phyloP scores from a whole-genome alignment of 2,113 vertebrate species.

The Prolemur simus region DNA sequence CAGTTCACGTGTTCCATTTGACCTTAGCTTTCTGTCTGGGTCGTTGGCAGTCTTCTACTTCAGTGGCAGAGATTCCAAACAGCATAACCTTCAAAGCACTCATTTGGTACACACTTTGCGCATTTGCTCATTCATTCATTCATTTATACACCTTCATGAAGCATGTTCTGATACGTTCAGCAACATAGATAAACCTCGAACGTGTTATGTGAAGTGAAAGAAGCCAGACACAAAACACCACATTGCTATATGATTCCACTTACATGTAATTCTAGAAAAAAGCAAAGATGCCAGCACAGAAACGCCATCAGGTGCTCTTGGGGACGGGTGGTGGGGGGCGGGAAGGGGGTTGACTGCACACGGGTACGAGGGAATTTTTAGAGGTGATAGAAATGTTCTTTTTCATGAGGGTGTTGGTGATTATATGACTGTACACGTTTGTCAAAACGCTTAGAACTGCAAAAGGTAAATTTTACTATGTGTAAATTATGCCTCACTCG shows the following conservation, averaged over 20 bases:
- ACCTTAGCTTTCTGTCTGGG: neutral
- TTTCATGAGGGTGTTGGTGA: neutral
- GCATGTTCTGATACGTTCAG: neutral
- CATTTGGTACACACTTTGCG: rapidly evolving
- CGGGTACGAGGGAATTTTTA: rapidly evolving
- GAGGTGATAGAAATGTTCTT: neutral
- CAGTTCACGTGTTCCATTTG: rapidly evolving
- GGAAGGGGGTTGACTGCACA: neutral
- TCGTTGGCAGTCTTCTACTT: rapidly evolving
- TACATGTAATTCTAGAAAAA: neutral
- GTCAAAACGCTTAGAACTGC: neutral
- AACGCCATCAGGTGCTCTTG: rapidly evolving
- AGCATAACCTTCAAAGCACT: too few relatives aligned
- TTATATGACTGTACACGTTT: rapidly evolving
- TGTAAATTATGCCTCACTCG: neutral
- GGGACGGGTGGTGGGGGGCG: rapidly evolving
- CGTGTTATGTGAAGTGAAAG: neutral
- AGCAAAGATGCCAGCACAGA: neutral
- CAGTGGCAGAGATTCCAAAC: neutral
- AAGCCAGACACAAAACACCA: neutral
- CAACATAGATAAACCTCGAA: neutral
- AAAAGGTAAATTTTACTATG: neutral
- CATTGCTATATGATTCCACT: rapidly evolving
- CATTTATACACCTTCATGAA: neutral
- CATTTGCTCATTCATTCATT: neutral